A percentile compares a stretch with the other conserved stretches of the same genome.
phyloP scores from a whole-genome alignment of 2,888 invertebrate genomes.

The Cryptocheilus praepositus region DNA sequence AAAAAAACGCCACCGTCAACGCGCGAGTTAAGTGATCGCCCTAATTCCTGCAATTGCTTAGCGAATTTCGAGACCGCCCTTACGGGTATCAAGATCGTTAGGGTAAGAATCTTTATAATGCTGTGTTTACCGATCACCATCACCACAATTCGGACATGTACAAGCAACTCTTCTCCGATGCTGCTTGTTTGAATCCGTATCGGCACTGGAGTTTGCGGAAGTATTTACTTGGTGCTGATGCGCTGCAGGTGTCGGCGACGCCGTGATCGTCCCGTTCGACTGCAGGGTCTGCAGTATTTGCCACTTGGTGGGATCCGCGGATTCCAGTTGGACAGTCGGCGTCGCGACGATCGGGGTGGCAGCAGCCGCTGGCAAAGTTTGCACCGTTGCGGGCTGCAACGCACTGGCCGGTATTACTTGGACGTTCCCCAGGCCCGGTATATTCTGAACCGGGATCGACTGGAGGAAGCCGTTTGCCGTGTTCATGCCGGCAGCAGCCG shows the following conservation, averaged over 20 bases:
- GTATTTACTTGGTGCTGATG: constrained; percentile 64
- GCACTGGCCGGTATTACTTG: constrained; percentile 86
- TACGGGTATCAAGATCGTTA: constrained; percentile 8
- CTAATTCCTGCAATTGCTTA: too few species aligned
- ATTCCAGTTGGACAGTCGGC: constrained; percentile 84
- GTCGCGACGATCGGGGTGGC: constrained; percentile 65
- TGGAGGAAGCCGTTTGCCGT: constrained; percentile 76
- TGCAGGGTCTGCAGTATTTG: constrained; percentile 81
- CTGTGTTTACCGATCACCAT: constrained; percentile 83
- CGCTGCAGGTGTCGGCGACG: constrained; percentile 60
- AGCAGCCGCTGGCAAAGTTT: constrained; percentile 69
- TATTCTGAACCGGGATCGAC: constrained; percentile 85
- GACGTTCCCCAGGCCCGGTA: constrained; percentile 87
- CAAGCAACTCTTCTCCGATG: constrained; percentile 90
- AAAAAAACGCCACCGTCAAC: too few species aligned
- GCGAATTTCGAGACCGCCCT: too few species aligned
- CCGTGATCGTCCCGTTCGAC: constrained; percentile 64
- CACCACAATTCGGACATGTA: constrained; percentile 97
- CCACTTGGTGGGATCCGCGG: constrained; percentile 90
- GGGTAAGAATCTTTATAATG: neutral
- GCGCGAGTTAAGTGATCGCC: too few species aligned
- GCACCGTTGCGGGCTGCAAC: constrained; percentile 72
- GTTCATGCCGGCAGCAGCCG: constrained; percentile 75
- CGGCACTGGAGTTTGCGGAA: constrained; percentile 48
- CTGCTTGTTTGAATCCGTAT: constrained; percentile 62